These are phyloP conservation scores for Clanis bilineata DNA, from an alignment of 2,888 invertebrate genomes.

Conservation along the genomic window DNA sequence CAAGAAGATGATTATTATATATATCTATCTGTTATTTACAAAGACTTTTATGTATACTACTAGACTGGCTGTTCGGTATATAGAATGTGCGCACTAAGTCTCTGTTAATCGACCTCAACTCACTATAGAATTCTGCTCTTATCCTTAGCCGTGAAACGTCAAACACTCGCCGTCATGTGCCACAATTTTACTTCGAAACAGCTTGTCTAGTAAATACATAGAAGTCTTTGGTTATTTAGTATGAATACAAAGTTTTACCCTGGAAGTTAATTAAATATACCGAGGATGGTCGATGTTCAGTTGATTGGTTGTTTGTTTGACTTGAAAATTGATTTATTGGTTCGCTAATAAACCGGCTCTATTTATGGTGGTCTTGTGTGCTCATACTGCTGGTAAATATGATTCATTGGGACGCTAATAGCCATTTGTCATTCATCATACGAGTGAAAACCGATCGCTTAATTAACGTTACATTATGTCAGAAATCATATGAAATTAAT, in stretches of 20 bases:
- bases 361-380: slow-evolving; percentile 49
- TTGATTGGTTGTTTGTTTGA: slow-evolving; percentile 62
- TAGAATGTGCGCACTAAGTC: too few relatives aligned
- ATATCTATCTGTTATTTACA: too few relatives aligned
- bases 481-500: slow-evolving; percentile 21
- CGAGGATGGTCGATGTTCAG: slow-evolving; percentile 43
- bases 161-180: too few relatives aligned
- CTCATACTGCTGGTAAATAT: slow-evolving; percentile 52
- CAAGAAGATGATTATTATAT: too few relatives aligned
- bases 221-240: neutral
- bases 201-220: too few relatives aligned
- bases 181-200: too few relatives aligned
- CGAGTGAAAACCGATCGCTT: slow-evolving; percentile 65
- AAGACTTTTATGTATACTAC: too few relatives aligned
- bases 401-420: slow-evolving; percentile 61
- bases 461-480: slow-evolving; percentile 51
- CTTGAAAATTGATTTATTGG: slow-evolving; percentile 59
- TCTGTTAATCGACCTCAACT: too few relatives aligned
- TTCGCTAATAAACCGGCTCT: slow-evolving; percentile 57
- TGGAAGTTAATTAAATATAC: slow-evolving; percentile 37
- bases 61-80: too few relatives aligned
- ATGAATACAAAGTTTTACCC: neutral
- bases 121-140: too few relatives aligned
- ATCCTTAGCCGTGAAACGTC: too few relatives aligned
- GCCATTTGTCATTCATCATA: slow-evolving; percentile 72